Evolutionary conservation across 2,113 vertebrate genomes (phyloP).

Genomic region (Crotalus tigris): DNA sequence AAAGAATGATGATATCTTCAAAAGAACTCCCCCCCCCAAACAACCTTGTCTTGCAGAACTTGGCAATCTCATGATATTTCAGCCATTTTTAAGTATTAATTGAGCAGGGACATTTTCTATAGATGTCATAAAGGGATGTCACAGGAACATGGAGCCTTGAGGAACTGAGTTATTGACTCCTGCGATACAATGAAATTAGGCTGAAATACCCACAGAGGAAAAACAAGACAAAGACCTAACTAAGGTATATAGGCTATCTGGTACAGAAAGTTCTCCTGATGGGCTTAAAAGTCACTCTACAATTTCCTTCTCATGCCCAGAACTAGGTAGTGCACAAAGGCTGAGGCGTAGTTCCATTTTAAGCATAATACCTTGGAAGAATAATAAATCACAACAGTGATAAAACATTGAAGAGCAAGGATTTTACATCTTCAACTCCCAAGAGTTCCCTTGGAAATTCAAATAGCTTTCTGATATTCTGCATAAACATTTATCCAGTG

Average conservation of each 20-base stretch:
- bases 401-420: background rate
- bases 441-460: conserved; percentile 27
- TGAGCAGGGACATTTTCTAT: background rate
- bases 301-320: background rate
- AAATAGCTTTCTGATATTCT: conserved; percentile 11
- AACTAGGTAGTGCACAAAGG: background rate
- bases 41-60: background rate
- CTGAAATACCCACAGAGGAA: background rate
- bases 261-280: background rate
- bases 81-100: background rate
- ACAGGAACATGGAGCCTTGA: background rate
- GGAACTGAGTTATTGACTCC: background rate
- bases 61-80: background rate
- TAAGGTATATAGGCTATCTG: background rate
- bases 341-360: background rate
- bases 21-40: background rate
- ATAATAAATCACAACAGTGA: background rate
- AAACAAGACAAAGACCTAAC: background rate
- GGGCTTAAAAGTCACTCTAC: background rate
- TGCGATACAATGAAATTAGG: background rate
- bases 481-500: conserved; percentile 12
- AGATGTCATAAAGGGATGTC: background rate
- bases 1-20: background rate
- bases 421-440: background rate
- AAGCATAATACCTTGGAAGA: background rate